Evolutionary conservation across 2,113 vertebrate species (phyloP).

Genomic region (Dasyornis broadbenti): DNA sequence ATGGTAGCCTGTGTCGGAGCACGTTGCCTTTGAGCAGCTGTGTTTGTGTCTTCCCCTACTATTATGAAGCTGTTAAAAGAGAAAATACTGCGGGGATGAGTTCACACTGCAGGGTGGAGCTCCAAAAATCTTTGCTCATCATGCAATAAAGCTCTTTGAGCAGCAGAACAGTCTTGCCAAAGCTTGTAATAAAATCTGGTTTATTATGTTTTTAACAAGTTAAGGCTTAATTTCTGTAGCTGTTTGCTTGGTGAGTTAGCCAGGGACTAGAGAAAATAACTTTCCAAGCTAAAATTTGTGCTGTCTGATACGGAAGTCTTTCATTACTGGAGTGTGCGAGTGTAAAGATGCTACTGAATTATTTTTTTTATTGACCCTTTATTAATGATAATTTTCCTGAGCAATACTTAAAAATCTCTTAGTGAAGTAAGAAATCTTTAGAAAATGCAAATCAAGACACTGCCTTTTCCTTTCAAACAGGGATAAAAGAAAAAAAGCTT

Average conservation of each 20-base stretch:
- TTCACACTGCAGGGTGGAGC: slow-evolving; percentile 31
- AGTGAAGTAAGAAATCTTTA: neutral
- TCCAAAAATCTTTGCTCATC: slow-evolving; percentile 5
- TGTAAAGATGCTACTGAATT: neutral
- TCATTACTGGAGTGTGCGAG: neutral
- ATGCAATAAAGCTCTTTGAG: neutral
- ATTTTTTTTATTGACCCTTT: neutral
- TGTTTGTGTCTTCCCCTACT: neutral
- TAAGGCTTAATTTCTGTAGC: slow-evolving; percentile 39
- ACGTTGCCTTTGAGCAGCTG: neutral
- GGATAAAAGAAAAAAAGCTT: neutral
- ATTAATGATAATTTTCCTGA: slow-evolving; percentile 15
- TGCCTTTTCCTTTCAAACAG: neutral
- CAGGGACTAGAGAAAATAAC: neutral
- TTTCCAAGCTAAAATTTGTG: neutral
- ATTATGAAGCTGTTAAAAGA: slow-evolving; percentile 15
- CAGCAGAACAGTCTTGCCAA: neutral
- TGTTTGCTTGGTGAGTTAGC: neutral
- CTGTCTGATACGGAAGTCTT: neutral
- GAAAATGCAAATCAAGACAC: neutral
- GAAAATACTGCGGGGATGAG: neutral
- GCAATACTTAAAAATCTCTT: slow-evolving; percentile 18
- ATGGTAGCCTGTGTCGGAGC: neutral
- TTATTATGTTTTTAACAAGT: slow-evolving; percentile 46
- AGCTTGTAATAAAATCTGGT: slow-evolving; percentile 16